A percentile compares a stretch with the other conserved stretches of the same genome.
Evolutionary conservation across 2,113 vertebrate genomes (phyloP).

Genomic region (Neogale vison): DNA sequence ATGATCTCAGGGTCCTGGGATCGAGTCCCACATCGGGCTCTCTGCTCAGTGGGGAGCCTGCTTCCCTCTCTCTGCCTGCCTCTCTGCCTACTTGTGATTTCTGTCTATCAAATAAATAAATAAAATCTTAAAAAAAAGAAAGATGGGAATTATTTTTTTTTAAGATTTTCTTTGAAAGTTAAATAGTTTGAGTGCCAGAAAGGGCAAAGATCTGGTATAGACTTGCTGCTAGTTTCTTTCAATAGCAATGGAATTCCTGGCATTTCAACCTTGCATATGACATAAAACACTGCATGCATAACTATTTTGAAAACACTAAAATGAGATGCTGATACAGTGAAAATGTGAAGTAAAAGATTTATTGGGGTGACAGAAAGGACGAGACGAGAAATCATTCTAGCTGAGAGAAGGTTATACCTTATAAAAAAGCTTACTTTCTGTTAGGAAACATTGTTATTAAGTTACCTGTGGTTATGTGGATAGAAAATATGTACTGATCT

Average conservation of each 20-base stretch:
- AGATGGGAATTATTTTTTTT: neutral
- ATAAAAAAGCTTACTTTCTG: neutral
- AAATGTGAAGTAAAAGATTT: neutral
- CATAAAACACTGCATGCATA: neutral
- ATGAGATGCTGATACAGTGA: neutral
- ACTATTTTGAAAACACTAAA: neutral
- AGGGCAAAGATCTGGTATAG: neutral
- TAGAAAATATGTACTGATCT: neutral
- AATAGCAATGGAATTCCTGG: neutral
- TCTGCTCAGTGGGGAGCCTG: too few relatives aligned
- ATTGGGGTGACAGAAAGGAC: neutral
- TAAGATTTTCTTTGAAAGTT: neutral
- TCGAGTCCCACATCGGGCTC: accelerated
- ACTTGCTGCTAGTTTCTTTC: neutral
- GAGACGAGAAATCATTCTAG: neutral
- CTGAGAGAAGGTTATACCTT: neutral
- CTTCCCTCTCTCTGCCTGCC: too few relatives aligned
- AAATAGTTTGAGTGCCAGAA: neutral
- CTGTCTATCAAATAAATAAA: too few relatives aligned
- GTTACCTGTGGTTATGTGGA: neutral
- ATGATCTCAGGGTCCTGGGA: too few relatives aligned
- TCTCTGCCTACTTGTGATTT: too few relatives aligned
- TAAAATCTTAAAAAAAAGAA: too few relatives aligned
- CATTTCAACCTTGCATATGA: neutral
- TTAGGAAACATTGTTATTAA: neutral